phyloP scores from a whole-genome alignment of 2,888 invertebrate genomes.

The Habroteleia sp. region DNA sequence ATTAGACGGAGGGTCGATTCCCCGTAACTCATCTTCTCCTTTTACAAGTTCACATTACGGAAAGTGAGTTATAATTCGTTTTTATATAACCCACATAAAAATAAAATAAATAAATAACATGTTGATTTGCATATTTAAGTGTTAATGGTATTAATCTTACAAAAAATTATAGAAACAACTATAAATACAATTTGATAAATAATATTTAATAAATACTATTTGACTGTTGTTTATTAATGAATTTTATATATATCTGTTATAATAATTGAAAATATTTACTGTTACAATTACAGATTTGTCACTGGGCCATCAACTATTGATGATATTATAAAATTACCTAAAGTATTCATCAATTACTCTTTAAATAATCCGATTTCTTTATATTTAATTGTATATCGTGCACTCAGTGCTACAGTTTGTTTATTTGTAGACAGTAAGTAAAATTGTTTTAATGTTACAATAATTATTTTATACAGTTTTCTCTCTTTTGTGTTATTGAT shows the following conservation, averaged over 20 bases:
- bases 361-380: constrained; percentile 83
- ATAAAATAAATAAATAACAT: no score
- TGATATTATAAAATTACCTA: constrained; percentile 85
- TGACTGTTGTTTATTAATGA: neutral
- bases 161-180: no score
- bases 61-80: constrained; percentile 72
- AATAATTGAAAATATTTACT: no score
- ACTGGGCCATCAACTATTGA: constrained; percentile 85
- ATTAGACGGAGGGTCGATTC: constrained; percentile 86
- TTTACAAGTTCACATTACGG: constrained; percentile 83
- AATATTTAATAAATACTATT: no score
- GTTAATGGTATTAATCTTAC: no score
- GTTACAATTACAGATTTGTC: constrained; percentile 83
- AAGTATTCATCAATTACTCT: constrained; percentile 86
- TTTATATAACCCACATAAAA: no score
- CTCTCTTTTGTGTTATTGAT: neutral
- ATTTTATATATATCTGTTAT: no score
- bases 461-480: no score
- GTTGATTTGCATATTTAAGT: no score
- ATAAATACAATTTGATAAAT: no score
- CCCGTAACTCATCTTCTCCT: constrained; percentile 82
- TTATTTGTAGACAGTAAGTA: constrained; percentile 90
- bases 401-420: constrained; percentile 92
- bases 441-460: neutral
- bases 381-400: constrained; percentile 91